phyloP scores from a whole-genome alignment of 2,113 vertebrate species.

The Corythornis cristatus region DNA sequence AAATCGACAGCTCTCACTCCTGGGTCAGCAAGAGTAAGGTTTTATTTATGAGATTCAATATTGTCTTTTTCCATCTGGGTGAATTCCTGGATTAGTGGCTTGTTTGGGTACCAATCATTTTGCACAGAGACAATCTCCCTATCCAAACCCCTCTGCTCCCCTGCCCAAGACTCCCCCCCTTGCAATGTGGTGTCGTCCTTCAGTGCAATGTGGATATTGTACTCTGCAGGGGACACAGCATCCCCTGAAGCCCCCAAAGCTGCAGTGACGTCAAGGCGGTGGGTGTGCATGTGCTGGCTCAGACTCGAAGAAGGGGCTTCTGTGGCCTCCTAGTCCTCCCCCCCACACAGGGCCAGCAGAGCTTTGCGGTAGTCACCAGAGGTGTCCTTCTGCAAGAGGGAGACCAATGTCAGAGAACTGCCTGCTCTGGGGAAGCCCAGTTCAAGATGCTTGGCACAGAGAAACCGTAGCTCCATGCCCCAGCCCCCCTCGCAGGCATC shows the following conservation, averaged over 20 bases:
- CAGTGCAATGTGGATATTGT: conserved; percentile 15
- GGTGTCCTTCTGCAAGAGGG: conserved; percentile 87
- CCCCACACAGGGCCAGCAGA: conserved; percentile 89
- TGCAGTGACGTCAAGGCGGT: conserved; percentile 55
- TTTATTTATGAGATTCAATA: conserved; percentile 64
- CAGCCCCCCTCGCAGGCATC: not conserved
- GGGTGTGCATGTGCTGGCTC: conserved; percentile 33
- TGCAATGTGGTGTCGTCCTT: conserved; percentile 3
- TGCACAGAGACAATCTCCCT: not conserved
- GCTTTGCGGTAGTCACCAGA: conserved; percentile 94
- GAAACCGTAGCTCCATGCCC: not conserved
- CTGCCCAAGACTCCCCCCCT: not conserved
- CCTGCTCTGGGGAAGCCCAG: not conserved
- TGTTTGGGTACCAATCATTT: conserved; percentile 9
- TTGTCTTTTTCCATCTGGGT: not conserved
- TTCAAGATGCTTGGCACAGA: not conserved
- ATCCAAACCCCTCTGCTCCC: not conserved
- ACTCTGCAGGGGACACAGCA: not conserved
- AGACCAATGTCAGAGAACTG: not conserved
- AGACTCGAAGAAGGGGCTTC: not conserved
- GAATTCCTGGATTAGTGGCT: conserved; percentile 10
- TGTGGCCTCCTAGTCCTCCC: conserved; percentile 81
- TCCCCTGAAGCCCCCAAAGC: conserved; percentile 48
- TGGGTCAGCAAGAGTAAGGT: conserved; percentile 25
- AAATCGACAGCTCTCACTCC: not conserved